These are phyloP conservation scores for Poeciliopsis gracilis DNA, from an alignment of 2,797 vertebrate genomes.

Conservation along the genomic window DNA sequence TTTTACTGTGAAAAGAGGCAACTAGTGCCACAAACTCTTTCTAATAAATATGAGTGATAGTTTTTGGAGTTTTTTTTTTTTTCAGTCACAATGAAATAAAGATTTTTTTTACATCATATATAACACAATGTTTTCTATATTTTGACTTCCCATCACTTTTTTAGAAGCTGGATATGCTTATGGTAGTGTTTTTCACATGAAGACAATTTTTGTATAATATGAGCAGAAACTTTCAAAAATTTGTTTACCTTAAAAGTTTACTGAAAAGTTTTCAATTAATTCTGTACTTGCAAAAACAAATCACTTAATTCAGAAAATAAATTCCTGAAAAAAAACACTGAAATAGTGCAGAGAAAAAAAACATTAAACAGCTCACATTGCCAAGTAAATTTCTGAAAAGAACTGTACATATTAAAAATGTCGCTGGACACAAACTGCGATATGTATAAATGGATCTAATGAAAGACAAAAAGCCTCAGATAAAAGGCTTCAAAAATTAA, in stretches of 20 bases:
- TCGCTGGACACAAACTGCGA: neutral
- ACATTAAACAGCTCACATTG: neutral
- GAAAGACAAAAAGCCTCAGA: too few relatives aligned
- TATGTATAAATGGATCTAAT: too few relatives aligned
- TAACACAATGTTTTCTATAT: neutral
- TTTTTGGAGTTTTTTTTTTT: too few relatives aligned
- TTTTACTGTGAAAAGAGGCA: neutral
- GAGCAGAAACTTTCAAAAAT: neutral
- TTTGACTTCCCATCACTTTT: neutral
- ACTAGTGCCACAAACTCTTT: neutral
- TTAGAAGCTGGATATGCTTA: neutral
- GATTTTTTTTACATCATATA: neutral
- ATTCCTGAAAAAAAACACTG: neutral
- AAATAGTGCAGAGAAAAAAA: neutral
- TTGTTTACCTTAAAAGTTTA: neutral
- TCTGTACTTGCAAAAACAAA: neutral
- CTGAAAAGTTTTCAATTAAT: neutral
- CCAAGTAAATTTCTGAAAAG: neutral
- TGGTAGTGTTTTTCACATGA: neutral
- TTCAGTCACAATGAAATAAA: neutral
- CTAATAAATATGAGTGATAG: neutral
- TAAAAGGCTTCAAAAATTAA: neutral
- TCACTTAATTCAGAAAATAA: neutral
- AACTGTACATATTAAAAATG: neutral
- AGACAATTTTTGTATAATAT: neutral